Percentiles rank a stretch among this genome's conserved stretches.
phyloP scores from a whole-genome alignment of 2,113 vertebrate species.

The Entelurus aequoreus region DNA sequence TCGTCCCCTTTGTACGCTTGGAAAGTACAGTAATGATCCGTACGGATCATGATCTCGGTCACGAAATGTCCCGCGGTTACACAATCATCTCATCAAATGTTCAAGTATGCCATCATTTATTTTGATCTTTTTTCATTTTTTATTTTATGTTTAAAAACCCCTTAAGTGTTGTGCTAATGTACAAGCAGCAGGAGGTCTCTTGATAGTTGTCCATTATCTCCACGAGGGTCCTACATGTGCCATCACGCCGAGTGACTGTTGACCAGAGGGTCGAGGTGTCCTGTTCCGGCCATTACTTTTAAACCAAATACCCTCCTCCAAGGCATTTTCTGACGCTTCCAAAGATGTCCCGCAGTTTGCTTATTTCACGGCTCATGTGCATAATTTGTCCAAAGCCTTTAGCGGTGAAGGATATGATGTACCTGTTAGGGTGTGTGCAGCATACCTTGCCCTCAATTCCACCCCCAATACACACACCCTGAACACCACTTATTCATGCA shows the following conservation, averaged over 20 bases:
- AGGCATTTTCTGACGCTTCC: conserved; percentile 16
- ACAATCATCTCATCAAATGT: conserved; percentile 11
- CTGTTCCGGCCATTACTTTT: conserved; percentile 2
- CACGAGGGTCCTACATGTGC: conserved; percentile 4
- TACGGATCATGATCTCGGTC: conserved; percentile 19
- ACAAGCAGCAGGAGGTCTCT: conserved; percentile 2
- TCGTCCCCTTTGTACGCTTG: neutral
- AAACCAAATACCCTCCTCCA: conserved; percentile 21
- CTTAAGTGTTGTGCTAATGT: neutral
- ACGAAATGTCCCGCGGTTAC: conserved; percentile 17
- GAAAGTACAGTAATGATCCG: conserved; percentile 19
- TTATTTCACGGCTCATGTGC: conserved; percentile 47
- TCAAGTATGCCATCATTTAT: conserved; percentile 1
- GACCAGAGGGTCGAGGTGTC: neutral
- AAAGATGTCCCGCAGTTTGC: conserved; percentile 35
- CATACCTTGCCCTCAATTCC: neutral
- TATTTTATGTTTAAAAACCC: neutral
- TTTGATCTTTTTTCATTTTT: neutral
- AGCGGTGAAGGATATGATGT: conserved; percentile 13
- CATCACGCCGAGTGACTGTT: conserved; percentile 6
- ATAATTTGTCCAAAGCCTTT: conserved; percentile 23
- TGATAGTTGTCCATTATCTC: conserved; percentile 18
- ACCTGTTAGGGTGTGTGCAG: conserved; percentile 25
- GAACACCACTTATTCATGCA: no score
- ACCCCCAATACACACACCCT: no score